phyloP scores from a whole-genome alignment of 2,797 vertebrate genomes.

The Epinephelus awoara region DNA sequence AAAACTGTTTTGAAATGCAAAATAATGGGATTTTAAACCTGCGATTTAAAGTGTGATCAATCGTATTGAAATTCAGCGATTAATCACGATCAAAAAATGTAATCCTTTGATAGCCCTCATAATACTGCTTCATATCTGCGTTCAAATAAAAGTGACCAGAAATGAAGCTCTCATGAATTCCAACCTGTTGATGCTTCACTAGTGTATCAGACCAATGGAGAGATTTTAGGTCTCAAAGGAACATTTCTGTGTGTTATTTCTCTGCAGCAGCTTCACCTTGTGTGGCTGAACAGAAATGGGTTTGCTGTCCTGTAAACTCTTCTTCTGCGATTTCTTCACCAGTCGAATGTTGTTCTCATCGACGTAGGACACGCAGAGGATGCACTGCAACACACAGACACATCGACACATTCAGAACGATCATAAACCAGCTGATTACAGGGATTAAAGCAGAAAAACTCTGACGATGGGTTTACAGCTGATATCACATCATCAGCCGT shows the following conservation, averaged over 20 bases:
- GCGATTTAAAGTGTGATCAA: too few species aligned
- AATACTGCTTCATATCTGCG: background rate
- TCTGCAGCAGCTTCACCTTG: slow-evolving; percentile 67
- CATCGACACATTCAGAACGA: background rate
- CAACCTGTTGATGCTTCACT: too few species aligned
- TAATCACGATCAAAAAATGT: too few species aligned
- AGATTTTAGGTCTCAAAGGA: background rate
- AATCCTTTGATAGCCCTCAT: too few species aligned
- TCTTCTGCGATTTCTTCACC: slow-evolving; percentile 81
- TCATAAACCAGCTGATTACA: background rate
- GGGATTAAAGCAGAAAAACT: background rate
- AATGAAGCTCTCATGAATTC: too few species aligned
- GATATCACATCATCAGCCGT: background rate
- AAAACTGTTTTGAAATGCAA: too few species aligned
- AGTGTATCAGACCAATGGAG: background rate
- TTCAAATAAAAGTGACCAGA: too few species aligned
- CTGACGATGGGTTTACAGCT: background rate
- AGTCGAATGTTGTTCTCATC: slow-evolving; percentile 84
- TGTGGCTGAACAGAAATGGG: slow-evolving; percentile 75
- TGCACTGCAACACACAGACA: slow-evolving; percentile 67
- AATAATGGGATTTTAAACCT: too few species aligned
- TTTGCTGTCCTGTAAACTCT: slow-evolving; percentile 83
- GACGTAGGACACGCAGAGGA: slow-evolving; percentile 88
- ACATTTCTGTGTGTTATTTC: background rate
- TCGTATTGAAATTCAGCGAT: too few species aligned